Base-by-base conservation (phyloP, 2,888 invertebrate genomes). In the Pocota personata region DNA sequence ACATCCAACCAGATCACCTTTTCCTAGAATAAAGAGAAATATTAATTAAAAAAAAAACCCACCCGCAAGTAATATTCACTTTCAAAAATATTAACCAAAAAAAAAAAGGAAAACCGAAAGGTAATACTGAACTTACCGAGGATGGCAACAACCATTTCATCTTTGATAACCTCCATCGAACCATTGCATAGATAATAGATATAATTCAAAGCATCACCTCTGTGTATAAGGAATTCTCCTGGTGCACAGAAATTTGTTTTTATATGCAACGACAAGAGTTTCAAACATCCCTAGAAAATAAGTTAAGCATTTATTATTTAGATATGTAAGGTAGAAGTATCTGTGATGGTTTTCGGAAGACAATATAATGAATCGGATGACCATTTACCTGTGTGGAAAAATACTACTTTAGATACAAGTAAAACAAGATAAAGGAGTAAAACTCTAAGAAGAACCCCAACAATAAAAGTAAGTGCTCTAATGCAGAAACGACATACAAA, bases 111-210 rank as follows among this genome's bases (percentile, higher is more conserved):
- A 52, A 37, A 48, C 30, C n/a, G 7, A 3, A 24, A 24, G 2
- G 4, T 24, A 14, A n/a, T 16, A n/a, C 12, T 37, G 24, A 19
- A 93, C 95, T 94, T 93, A 98, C 98, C 98, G 88, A 98, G 94
- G 90, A 99, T 98, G 78, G 98, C 98, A 19, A 98, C 98, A 67
- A 98, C 98, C 97, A 98, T 98, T 87, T 96, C 97, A 90, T 98
- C 96, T 92, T 98, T 98, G 90, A 98, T 96, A 52, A 98, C 98
- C 93, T 98, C 98, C 98, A 98, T 98, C 30, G 98, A 98, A 5
- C 98, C 98, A 91, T 98, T 98, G 93, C 98, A 98, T 88, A 98
- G 95, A 92, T 98, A 98, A 93, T 98, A 98, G 89, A 98, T 97
- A 91, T 97, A 97, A 83, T 97, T 96, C 30, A 98, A 94, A 5